Percentiles rank a stretch among this genome's conserved stretches.
phyloP scores from a whole-genome alignment of 2,797 vertebrate species.

The Poecilia picta region DNA sequence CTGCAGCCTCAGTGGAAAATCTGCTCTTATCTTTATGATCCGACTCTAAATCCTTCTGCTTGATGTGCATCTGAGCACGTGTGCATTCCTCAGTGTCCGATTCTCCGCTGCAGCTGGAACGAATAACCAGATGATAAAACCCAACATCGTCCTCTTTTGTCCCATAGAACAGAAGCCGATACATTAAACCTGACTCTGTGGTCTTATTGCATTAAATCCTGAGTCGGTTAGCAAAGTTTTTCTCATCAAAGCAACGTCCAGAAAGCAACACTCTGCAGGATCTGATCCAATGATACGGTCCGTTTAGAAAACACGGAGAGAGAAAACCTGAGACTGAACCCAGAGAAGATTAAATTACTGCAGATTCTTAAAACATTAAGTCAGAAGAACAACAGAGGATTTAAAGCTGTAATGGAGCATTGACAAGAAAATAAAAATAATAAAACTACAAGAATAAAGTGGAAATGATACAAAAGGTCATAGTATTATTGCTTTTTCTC shows the following conservation, averaged over 20 bases:
- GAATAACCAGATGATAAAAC: neutral
- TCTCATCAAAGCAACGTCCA: neutral
- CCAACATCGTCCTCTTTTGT: neutral
- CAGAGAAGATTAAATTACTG: neutral
- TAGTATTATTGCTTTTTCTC: no score
- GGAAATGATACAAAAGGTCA: no score
- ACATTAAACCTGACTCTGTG: neutral
- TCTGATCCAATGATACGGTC: neutral
- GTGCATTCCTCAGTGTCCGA: neutral
- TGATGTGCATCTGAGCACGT: neutral
- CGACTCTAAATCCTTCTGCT: neutral
- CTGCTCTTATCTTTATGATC: constrained; percentile 49
- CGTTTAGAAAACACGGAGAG: neutral
- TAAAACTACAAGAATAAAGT: no score
- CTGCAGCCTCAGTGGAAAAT: constrained; percentile 41
- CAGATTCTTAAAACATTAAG: neutral
- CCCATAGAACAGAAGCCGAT: neutral
- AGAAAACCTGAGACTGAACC: neutral
- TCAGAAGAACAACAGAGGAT: neutral
- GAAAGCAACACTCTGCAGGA: neutral
- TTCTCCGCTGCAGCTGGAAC: neutral
- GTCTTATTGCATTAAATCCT: neutral
- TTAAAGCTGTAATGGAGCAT: neutral
- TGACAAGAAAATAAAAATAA: no score
- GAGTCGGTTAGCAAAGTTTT: neutral